These are phyloP conservation scores for Enteromius trimaculatus DNA, from an alignment of 2,797 vertebrate species.

Conservation along the genomic window DNA sequence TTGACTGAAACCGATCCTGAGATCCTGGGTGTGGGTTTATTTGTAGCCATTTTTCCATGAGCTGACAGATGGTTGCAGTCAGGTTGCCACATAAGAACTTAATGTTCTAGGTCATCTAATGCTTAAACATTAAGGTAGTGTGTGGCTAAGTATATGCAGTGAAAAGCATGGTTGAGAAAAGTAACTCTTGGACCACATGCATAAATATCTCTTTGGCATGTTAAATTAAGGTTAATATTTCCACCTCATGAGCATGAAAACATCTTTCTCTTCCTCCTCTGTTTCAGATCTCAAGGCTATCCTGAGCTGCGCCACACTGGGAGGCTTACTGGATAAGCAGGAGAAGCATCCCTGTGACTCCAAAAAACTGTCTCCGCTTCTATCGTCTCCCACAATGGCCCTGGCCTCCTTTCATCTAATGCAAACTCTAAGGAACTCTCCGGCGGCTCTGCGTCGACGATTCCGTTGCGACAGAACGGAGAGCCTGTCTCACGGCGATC, in stretches of 20 bases:
- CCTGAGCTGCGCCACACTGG: conserved; percentile 59
- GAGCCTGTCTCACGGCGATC: conserved; percentile 82
- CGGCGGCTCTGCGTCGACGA: conserved; percentile 76
- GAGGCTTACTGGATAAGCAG: conserved; percentile 62
- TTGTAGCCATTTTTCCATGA: conserved; percentile 9
- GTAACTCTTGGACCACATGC: background rate
- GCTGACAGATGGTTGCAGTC: background rate
- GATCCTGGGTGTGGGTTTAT: conserved; percentile 15
- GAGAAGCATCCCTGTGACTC: conserved; percentile 43
- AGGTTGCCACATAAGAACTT: background rate
- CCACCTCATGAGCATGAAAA: conserved; percentile 36
- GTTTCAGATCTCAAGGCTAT: conserved; percentile 68
- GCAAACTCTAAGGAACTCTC: conserved; percentile 83
- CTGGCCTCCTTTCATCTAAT: conserved; percentile 79
- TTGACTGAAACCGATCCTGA: conserved; percentile 61
- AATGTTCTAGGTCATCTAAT: background rate
- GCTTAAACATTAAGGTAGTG: background rate
- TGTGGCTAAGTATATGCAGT: too few relatives aligned
- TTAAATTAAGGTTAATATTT: background rate
- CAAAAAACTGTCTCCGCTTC: conserved; percentile 35
- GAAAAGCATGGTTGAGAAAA: background rate
- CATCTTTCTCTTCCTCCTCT: conserved; percentile 32
- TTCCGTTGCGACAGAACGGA: conserved; percentile 80
- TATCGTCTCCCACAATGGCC: conserved; percentile 68
- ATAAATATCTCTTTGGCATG: background rate